These are phyloP conservation scores for Podocnemis expansa DNA, from an alignment of 2,113 vertebrate species.

Conservation along the genomic window DNA sequence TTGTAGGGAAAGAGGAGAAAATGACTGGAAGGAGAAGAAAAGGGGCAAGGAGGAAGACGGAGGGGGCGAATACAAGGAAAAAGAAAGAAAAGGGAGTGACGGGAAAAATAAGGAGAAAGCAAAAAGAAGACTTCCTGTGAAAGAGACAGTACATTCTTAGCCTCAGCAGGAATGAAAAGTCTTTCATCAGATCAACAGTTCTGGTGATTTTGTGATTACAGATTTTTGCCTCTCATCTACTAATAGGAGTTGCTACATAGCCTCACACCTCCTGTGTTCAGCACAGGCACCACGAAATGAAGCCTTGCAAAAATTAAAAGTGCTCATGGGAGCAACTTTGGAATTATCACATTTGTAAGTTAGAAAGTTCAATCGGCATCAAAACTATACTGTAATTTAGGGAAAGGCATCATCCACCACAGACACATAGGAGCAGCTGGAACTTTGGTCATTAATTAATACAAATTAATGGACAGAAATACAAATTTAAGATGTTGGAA, in stretches of 20 bases:
- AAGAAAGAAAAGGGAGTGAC: background rate
- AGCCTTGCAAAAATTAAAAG: background rate
- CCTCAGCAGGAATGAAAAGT: slow-evolving; percentile 22
- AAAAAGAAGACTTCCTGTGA: background rate
- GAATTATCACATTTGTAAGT: background rate
- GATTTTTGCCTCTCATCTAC: slow-evolving; percentile 26
- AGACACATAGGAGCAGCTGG: background rate
- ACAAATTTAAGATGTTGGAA: fast-evolving
- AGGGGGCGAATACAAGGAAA: background rate
- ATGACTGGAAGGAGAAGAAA: background rate
- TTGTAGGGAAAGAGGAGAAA: background rate
- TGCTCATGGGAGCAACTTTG: background rate
- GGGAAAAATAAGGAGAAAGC: slow-evolving; percentile 42
- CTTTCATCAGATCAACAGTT: slow-evolving; percentile 26
- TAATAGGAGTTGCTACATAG: slow-evolving; percentile 30
- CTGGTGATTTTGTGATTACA: slow-evolving; percentile 29
- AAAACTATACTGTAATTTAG: background rate
- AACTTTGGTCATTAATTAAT: background rate
- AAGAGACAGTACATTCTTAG: slow-evolving; percentile 41
- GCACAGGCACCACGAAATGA: slow-evolving; percentile 23
- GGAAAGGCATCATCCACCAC: background rate
- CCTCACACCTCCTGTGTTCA: slow-evolving; percentile 21
- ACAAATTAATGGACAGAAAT: background rate
- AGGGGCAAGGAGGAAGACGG: background rate
- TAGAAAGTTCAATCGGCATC: fast-evolving